Evolutionary conservation across 2,113 vertebrate genomes (phyloP).

Genomic region (Triplophysa rosa): DNA sequence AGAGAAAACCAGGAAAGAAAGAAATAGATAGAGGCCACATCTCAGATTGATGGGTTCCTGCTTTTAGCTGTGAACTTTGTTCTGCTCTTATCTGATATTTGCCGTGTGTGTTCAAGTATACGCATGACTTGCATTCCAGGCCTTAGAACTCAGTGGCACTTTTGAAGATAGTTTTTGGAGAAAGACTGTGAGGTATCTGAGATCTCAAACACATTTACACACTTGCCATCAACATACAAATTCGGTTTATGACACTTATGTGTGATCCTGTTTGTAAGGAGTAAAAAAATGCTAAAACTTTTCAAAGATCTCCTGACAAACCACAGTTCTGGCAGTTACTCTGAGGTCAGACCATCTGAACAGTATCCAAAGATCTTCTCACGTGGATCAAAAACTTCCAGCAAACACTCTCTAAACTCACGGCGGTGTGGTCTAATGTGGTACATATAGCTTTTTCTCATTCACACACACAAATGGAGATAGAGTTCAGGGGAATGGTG

Average conservation of each 20-base stretch:
- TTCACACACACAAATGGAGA: background rate
- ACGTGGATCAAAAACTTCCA: background rate
- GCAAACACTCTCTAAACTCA: background rate
- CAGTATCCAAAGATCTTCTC: background rate
- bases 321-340: conserved; percentile 24
- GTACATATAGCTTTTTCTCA: background rate
- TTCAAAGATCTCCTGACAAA: conserved; percentile 27
- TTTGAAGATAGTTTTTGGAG: conserved; percentile 61
- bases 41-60: conserved; percentile 8
- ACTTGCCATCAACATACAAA: conserved; percentile 8
- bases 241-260: conserved; percentile 42
- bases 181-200: conserved; percentile 53
- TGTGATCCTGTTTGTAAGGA: conserved; percentile 47
- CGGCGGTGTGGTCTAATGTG: background rate
- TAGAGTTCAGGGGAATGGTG: background rate
- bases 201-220: conserved; percentile 24
- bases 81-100: background rate
- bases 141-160: conserved; percentile 63
- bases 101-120: conserved; percentile 29
- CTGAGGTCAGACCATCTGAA: conserved; percentile 8
- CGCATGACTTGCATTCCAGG: conserved; percentile 25
- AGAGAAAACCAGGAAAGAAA: conserved; percentile 30
- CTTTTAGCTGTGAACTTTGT: conserved; percentile 16
- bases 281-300: background rate
- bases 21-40: conserved; percentile 11